Evolutionary conservation across 1,140 invertebrate species (phyloP), one percentile per base, ranked within the genome.

Genomic region (Drosophila lacertosa): DNA sequence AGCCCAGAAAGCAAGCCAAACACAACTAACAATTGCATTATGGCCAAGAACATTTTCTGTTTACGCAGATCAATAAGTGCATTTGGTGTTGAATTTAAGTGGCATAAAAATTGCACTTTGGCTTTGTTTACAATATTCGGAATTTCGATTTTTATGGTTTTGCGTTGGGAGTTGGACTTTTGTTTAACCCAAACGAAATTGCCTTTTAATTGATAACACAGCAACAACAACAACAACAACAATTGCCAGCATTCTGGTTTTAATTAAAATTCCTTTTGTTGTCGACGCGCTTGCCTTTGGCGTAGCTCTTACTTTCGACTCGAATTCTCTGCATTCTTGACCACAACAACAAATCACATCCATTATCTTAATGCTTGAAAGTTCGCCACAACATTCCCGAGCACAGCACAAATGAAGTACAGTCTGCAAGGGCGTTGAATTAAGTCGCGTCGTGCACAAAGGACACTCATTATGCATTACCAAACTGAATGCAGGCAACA

Each of bases 381-480:
- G 39, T 35, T 33, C 26, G 11, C 9, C 62, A 15, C 48, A 53
- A 35, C 68, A 66, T 65, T 65, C 54, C 35, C 24, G 15, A 54
- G 54, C 39, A 32, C 18, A 59, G 44, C 70, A 63, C 72, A 82
- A 81, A 81, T 81, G 48, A 82, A 81, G 78, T 82, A 83, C 79
- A 83, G 70, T 82, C 79, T 59, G n/a, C 16, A 20, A n/a, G 9
- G n/a, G 16, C 7, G 15, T 62, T 54, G 50, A 63, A 55, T 54
- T 48, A 63, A 69, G 58, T 69, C 74, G 65, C 55, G 51, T 69
- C 55, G 24, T 59, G 70, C 45, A 75, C 79, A 83, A 83, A 83
- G 75, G 80, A 79, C 75, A 71, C 80, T 84, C 80, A 83, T 83
- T 83, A 83, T 83, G 79, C 79, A 71, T 51, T 64, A 51, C 54